Conservation (phyloP, 2,888 invertebrate species). For the Ichneumoninae sp. region DNA sequence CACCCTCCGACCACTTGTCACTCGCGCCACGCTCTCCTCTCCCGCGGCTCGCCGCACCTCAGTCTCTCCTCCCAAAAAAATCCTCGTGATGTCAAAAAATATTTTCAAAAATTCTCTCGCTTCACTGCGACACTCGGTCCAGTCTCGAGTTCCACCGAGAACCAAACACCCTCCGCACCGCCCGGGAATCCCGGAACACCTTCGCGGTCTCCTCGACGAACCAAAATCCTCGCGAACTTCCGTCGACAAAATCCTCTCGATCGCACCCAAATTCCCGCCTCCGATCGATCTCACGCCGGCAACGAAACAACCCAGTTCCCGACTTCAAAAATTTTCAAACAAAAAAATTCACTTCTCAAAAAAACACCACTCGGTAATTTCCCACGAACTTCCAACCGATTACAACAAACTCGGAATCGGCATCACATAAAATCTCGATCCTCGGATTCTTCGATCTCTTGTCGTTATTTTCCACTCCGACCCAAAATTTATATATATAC, state of each 20-base stretch:
- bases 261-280: not conserved
- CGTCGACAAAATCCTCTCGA: slow-evolving; percentile 36
- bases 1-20: slow-evolving; percentile 68
- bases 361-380: no score
- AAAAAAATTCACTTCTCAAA: no score
- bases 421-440: no score
- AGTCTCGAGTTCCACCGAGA: not conserved
- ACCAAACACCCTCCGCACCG: not conserved
- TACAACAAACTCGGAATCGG: no score
- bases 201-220: not conserved
- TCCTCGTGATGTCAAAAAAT: not conserved
- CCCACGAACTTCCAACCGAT: no score
- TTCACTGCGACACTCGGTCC: not conserved
- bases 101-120: not conserved
- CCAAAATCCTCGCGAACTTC: not conserved
- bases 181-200: not conserved
- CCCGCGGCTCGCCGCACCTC: not conserved
- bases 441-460: no score
- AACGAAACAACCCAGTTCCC: no score
- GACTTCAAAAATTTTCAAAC: no score
- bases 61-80: no score
- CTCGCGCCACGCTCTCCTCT: slow-evolving; percentile 56
- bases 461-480: no score
- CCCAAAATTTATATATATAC: not conserved
- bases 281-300: no score